phyloP scores from a whole-genome alignment of 1,140 invertebrate genomes.

The Drosophila azteca region DNA sequence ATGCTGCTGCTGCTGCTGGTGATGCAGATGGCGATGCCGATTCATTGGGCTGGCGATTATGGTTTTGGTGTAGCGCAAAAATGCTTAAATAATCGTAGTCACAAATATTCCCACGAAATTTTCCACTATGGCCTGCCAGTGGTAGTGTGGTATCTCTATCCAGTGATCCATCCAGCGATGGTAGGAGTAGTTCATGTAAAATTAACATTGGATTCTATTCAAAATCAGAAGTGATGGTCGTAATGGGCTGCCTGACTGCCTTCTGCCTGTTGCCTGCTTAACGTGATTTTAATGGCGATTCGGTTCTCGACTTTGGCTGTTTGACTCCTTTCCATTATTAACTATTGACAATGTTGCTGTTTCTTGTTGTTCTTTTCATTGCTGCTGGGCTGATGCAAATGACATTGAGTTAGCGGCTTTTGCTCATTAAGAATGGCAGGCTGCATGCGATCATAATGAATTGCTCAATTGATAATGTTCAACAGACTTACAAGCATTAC shows the following conservation, averaged over 20 bases:
- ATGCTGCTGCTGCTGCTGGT: no score
- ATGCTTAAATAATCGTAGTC: slow-evolving; percentile 73
- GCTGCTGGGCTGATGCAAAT: slow-evolving; percentile 23
- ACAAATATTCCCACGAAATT: slow-evolving; percentile 74
- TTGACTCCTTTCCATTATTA: slow-evolving; percentile 31
- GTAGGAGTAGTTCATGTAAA: slow-evolving; percentile 56
- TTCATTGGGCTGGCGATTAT: slow-evolving; percentile 71
- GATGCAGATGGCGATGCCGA: slow-evolving; percentile 57
- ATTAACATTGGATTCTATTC: slow-evolving; percentile 73
- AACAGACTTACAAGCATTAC: slow-evolving; percentile 4
- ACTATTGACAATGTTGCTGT: slow-evolving; percentile 30
- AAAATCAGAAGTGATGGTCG: slow-evolving; percentile 70
- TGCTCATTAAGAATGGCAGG: slow-evolving; percentile 40
- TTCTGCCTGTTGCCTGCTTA: slow-evolving; percentile 64
- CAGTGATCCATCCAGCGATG: slow-evolving; percentile 39
- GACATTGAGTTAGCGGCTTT: slow-evolving; percentile 61
- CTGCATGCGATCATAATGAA: slow-evolving; percentile 56
- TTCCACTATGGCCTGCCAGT: slow-evolving; percentile 16
- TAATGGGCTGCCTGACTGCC: slow-evolving; percentile 58
- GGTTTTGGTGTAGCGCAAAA: slow-evolving; percentile 60
- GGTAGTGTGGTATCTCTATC: slow-evolving; percentile 34
- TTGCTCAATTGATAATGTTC: slow-evolving; percentile 56
- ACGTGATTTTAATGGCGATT: slow-evolving; percentile 73
- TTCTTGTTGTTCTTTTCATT: not conserved
- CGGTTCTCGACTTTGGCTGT: slow-evolving; percentile 50